Evolutionary conservation across 2,113 vertebrate species (phyloP), one percentile per base, ranked within the genome.

Genomic region (Xenus cinereus): DNA sequence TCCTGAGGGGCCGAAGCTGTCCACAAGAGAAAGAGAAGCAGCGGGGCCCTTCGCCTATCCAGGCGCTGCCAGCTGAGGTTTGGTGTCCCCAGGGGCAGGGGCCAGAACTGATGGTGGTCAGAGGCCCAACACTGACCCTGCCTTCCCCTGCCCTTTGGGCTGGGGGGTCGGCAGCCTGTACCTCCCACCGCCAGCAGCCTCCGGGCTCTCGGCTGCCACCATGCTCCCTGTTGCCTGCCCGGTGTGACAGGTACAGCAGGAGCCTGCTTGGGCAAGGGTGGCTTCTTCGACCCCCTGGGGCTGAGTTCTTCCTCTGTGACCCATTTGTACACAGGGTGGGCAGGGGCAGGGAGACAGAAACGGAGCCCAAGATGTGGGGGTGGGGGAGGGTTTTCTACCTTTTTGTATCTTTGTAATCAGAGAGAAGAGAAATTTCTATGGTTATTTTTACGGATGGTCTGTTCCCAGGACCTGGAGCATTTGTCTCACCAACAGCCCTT

Each of bases 341-440:
- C 66, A 78, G 33, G 88, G 96, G 97, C 98, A 84, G 69, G 20
- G 77, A 82, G 46, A 59, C 14, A 28, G 92, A 78, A 75, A 85
- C 2, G 2, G 98, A 98, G 95, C 96, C 92, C 98, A 89, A 51
- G 37, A 74, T 10, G 3, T 46, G 66, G 78, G 91, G 68, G 22
- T 20, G 24, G 81, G 79, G 95, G 95, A 97, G 93, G 97, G 83
- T 99, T 99, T 99, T 99, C 99, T 99, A 99, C 95, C 46, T 99
- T 97, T 99, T 99, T 99, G 98, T 99, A 99, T 97, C 98, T 99
- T 99, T 99, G 98, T 99, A 99, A 99, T 98, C 98, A 98, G 98
- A 99, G 98, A 99, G 98, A 97, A 98, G 96, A 98, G 95, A 97
- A 97, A 99, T 99, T 99, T 98, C 98, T 99, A 99, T 98, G 98